Base-by-base conservation (phyloP, 2,888 invertebrate species). In the Cheilosia soror region DNA sequence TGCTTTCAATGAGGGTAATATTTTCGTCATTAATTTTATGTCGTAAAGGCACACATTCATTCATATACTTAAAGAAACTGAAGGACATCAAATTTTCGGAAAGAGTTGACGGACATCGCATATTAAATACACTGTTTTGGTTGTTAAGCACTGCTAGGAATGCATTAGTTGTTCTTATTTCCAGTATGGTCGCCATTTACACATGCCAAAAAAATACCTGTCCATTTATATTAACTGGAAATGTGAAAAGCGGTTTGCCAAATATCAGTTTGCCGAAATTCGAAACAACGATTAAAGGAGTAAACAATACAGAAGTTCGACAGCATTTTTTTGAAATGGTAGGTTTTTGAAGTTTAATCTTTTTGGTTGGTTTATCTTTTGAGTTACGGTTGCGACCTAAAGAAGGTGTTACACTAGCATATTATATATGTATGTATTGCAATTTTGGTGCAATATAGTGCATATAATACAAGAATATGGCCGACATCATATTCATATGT, bases 81-180 rank as follows among this genome's bases (percentile, higher is more conserved):
- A 90, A 90, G 82, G 89, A 88, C 37, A 66, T 89, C 0, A 90
- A 89, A 7, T 31, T 90, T 15, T 40, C 80, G 11, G 83, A 87
- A 2, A 87, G 84, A 1, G 87, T 89, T 37, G 42, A 25, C 0
- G 88, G 81, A 11, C 72, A 88, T 96, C 89, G 68, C 47, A 27
- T 90, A 13, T 62, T 94, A 0, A 93, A 93, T 88, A 96, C 95
- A 89, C 89, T 94, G 4, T 91, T 96, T 25, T 97, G 97, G 97
- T 91, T 97, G 3, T 90, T 96, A 13, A 95, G 96, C 1, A 97
- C 96, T 0, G 96, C 97, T 0, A 94, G 98, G 78, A 98, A 98
- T 91, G 97, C 97, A 0, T 93, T 98, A 63, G 94, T 97, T 2
- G 97, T 98, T 0, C 92, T 97, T 7, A 88, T 89, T 6, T 85